phyloP scores from a whole-genome alignment of 2,797 vertebrate genomes.

The Enteromius treurensis region DNA sequence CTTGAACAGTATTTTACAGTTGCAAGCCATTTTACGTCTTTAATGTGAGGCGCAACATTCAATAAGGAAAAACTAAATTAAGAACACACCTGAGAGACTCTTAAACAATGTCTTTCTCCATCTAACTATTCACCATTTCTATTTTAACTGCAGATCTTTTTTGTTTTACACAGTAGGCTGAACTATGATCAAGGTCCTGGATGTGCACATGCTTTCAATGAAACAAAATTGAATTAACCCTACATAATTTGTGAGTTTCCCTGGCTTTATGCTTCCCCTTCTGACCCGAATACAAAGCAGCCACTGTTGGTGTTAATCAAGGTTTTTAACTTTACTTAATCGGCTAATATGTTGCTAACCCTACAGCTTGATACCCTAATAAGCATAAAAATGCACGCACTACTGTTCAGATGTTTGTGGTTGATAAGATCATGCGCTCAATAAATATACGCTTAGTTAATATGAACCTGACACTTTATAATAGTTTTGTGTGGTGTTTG shows the following conservation, averaged over 20 bases:
- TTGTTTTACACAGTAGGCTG: slow-evolving; percentile 48
- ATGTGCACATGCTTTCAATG: slow-evolving; percentile 47
- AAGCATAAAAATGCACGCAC: neutral
- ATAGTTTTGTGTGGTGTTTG: slow-evolving; percentile 8
- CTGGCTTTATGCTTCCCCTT: slow-evolving; percentile 23
- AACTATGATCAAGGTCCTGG: slow-evolving; percentile 31
- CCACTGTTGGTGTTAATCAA: slow-evolving; percentile 28
- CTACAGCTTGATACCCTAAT: neutral
- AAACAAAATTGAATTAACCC: slow-evolving; percentile 34
- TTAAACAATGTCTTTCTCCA: neutral
- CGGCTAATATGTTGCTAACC: slow-evolving; percentile 21
- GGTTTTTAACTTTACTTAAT: slow-evolving; percentile 44
- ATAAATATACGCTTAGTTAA: neutral
- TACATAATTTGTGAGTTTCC: neutral
- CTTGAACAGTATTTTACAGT: neutral
- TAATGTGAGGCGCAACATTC: neutral
- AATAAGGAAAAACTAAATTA: neutral
- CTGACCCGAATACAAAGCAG: slow-evolving; percentile 5
- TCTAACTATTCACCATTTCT: neutral
- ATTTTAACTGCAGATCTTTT: neutral
- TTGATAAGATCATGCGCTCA: neutral
- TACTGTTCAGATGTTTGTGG: neutral
- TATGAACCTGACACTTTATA: slow-evolving; percentile 1
- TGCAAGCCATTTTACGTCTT: neutral
- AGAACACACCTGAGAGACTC: neutral